These are phyloP conservation scores for Stratiomys singularior DNA, from an alignment of 2,888 invertebrate genomes.

Conservation along the genomic window DNA sequence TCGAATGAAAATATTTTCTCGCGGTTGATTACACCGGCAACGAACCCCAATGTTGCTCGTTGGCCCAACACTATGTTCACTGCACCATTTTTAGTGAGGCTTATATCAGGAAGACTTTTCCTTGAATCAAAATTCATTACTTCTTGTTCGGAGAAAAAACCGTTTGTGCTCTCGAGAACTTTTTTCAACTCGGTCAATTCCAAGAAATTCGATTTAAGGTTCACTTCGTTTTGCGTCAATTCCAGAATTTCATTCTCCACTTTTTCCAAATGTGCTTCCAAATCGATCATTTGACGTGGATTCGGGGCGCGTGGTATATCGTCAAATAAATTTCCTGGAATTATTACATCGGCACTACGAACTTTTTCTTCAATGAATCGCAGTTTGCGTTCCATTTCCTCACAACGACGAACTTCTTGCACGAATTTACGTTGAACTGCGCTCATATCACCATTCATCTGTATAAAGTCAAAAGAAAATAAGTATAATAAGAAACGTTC, in stretches of 20 bases:
- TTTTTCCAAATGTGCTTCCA: slow-evolving; percentile 92
- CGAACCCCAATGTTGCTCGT: slow-evolving; percentile 76
- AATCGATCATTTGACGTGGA: slow-evolving; percentile 87
- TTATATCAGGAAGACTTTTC: slow-evolving; percentile 69
- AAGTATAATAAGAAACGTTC: not conserved
- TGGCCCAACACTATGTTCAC: slow-evolving; percentile 52
- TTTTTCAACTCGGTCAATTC: slow-evolving; percentile 89
- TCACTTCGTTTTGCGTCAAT: slow-evolving; percentile 89
- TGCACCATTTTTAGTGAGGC: slow-evolving; percentile 52
- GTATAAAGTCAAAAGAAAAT: slow-evolving; percentile 50
- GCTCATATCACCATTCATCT: slow-evolving; percentile 88
- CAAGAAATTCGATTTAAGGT: slow-evolving; percentile 86
- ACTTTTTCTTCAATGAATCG: slow-evolving; percentile 89
- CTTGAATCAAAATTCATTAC: slow-evolving; percentile 62
- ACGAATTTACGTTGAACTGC: slow-evolving; percentile 93
- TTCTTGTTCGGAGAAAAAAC: slow-evolving; percentile 50
- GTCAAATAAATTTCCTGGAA: slow-evolving; percentile 72
- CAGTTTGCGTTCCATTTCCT: slow-evolving; percentile 90
- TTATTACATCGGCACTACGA: slow-evolving; percentile 82
- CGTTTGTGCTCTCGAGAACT: slow-evolving; percentile 87
- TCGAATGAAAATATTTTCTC: slow-evolving; percentile 91
- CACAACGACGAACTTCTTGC: slow-evolving; percentile 88
- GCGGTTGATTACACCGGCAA: slow-evolving; percentile 91
- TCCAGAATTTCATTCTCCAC: slow-evolving; percentile 91
- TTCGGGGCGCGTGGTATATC: slow-evolving; percentile 82